Base-by-base conservation (phyloP, 2,888 invertebrate species). In the Drosophila paranaensis region DNA sequence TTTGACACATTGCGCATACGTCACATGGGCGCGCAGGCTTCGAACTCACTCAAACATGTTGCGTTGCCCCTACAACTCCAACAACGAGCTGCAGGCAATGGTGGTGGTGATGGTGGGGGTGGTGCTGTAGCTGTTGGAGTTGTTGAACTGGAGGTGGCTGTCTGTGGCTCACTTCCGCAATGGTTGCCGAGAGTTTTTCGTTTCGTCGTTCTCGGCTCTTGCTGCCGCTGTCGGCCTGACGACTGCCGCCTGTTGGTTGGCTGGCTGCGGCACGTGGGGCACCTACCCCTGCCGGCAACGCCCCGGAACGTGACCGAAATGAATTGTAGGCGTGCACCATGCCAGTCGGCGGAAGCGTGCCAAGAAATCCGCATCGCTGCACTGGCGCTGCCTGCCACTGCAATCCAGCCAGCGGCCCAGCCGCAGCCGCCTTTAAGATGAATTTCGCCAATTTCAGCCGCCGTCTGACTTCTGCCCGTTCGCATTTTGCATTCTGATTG, bases 291-390 rank as follows among this genome's bases (percentile, higher is more conserved):
- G 55, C 57, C 69, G 82, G 90, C 76, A 89, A 91, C 92, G 92
- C 92, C 92, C 90, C 77, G 77, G 87, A 87, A 92, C 92, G 92
- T 92, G 92, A 91, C 91, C 91, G 81, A 89, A 83, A 71, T 74
- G 82, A 79, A 82, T 86, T 79, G 91, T 87, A 88, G 92, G 91
- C 90, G 92, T 82, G 69, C 77, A 78, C 90, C 74, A 74, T 53
- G 65, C 63, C 70, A 80, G 75, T 72, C 63, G 72, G 50, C 68
- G 53, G 27, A 60, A 46, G 66, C 61, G 25, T 71, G 76, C 66
- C 66, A 63, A 63, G 70, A 79, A 77, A 71, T 63, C 37, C 74
- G 65, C 70, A 76, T 69, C 70, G 67, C 50, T 66, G n/a, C n/a
- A n/a, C n/a, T n/a, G n/a, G n/a, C n/a, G n/a, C n/a, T n/a, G n/a